A percentile compares a stretch with the other conserved stretches of the same genome.
These are phyloP conservation scores for Ceratotherium simum DNA, from an alignment of 2,113 vertebrate genomes.

Conservation along the genomic window DNA sequence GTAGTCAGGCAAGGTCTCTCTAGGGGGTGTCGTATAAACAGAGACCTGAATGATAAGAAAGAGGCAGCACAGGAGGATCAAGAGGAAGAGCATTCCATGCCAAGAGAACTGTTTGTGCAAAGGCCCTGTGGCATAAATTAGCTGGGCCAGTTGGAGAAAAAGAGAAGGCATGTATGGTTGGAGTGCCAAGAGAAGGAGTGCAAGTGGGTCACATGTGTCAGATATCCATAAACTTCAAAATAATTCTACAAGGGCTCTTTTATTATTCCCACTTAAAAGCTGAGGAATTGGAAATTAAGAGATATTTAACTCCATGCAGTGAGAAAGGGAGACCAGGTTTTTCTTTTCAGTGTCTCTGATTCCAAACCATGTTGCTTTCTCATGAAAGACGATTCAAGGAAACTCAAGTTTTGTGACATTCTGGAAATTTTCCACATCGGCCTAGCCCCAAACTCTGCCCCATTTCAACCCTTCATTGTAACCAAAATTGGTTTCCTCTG, in stretches of 20 bases:
- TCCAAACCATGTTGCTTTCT: slow-evolving; percentile 38
- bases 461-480: neutral
- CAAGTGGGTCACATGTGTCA: neutral
- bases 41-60: neutral
- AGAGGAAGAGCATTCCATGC: neutral
- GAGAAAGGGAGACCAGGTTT: slow-evolving; percentile 54
- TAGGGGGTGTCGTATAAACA: neutral
- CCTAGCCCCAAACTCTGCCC: neutral
- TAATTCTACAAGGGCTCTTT: neutral
- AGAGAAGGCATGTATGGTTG: neutral
- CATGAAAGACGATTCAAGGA: neutral
- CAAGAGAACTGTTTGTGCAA: neutral
- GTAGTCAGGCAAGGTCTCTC: neutral
- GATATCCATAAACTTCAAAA: neutral
- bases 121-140: neutral
- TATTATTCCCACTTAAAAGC: slow-evolving; percentile 24
- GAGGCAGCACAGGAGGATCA: neutral
- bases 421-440: neutral
- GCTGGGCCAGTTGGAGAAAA: neutral
- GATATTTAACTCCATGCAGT: neutral
- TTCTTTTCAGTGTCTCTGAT: neutral
- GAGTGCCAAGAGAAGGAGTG: neutral
- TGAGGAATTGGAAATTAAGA: slow-evolving; percentile 42
- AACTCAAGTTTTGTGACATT: neutral
- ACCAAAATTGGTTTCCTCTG: neutral